These are phyloP conservation scores for Pontoporia blainvillei DNA, from an alignment of 2,113 vertebrate genomes.

Conservation along the genomic window DNA sequence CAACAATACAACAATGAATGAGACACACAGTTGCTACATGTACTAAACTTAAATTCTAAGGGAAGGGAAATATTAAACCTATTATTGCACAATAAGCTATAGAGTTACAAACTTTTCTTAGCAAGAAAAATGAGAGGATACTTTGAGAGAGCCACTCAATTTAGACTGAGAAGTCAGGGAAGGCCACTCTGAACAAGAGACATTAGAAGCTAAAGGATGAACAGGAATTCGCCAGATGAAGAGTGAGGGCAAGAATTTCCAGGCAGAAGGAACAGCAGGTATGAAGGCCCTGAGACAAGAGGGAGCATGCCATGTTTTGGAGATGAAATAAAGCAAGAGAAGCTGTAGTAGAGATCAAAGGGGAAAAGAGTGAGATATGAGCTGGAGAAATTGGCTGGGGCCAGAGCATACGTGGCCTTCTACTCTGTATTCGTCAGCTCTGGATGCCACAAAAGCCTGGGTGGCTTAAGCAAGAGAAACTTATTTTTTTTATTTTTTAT, in stretches of 20 bases:
- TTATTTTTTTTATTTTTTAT: not conserved
- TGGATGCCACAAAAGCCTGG: not conserved
- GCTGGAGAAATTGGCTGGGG: not conserved
- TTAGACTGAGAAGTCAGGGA: not conserved
- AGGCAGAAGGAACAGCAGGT: not conserved
- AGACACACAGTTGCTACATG: not conserved
- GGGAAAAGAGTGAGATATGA: not conserved
- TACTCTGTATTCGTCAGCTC: not conserved
- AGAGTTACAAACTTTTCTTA: not conserved
- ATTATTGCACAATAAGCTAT: not conserved
- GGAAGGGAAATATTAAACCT: not conserved
- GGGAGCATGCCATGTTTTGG: not conserved
- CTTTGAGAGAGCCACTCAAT: not conserved
- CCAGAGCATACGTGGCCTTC: not conserved
- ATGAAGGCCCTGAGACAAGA: not conserved
- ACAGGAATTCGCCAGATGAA: not conserved
- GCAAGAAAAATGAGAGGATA: not conserved
- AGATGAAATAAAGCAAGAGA: not conserved
- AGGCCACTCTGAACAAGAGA: not conserved
- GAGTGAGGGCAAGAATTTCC: not conserved
- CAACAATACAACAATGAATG: not conserved
- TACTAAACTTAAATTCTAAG: not conserved
- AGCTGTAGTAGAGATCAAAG: not conserved
- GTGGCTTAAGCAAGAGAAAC: not conserved
- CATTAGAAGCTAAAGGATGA: not conserved